These are phyloP conservation scores for Branchinecta sandiegonensis DNA, from an alignment of 2,888 invertebrate genomes.

Conservation along the genomic window DNA sequence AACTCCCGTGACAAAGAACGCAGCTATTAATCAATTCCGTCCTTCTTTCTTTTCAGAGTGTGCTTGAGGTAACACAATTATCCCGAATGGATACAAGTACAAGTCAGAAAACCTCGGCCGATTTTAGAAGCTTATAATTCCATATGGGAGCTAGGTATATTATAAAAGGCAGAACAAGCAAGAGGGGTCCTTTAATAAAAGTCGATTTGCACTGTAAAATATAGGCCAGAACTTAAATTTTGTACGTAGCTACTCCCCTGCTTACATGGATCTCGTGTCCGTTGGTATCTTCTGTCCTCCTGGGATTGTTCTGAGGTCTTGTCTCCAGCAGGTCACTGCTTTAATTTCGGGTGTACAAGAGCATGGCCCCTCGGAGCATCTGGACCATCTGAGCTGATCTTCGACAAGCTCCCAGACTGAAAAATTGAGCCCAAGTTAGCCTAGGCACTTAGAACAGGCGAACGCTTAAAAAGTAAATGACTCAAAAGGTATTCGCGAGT, in stretches of 20 bases:
- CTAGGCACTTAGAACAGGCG: too few relatives aligned
- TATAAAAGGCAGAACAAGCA: too few relatives aligned
- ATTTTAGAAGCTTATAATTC: too few relatives aligned
- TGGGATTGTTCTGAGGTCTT: conserved; percentile 21
- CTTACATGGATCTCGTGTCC: conserved; percentile 22
- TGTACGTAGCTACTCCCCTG: background rate
- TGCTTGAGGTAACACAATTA: conserved; percentile 1
- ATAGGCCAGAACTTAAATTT: too few relatives aligned
- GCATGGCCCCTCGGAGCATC: conserved; percentile 21
- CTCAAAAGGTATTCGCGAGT: too few relatives aligned
- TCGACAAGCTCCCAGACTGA: conserved; percentile 18
- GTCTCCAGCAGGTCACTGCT: conserved; percentile 23
- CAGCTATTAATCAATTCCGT: too few relatives aligned
- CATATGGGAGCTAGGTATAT: too few relatives aligned
- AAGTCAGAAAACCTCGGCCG: background rate
- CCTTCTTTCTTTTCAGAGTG: background rate
- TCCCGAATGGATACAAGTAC: background rate
- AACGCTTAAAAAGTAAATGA: too few relatives aligned
- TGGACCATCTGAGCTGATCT: conserved; percentile 14
- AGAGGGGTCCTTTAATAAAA: too few relatives aligned
- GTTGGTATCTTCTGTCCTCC: conserved; percentile 20
- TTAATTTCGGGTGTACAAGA: conserved; percentile 20
- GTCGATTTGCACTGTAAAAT: too few relatives aligned
- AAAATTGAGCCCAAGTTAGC: background rate
- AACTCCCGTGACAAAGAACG: too few relatives aligned